Percentiles rank a stretch among this genome's conserved stretches.
These are phyloP conservation scores for Trachythela sp. DNA, from an alignment of 64 coral and sea anemone genomes.

Conservation along the genomic window DNA sequence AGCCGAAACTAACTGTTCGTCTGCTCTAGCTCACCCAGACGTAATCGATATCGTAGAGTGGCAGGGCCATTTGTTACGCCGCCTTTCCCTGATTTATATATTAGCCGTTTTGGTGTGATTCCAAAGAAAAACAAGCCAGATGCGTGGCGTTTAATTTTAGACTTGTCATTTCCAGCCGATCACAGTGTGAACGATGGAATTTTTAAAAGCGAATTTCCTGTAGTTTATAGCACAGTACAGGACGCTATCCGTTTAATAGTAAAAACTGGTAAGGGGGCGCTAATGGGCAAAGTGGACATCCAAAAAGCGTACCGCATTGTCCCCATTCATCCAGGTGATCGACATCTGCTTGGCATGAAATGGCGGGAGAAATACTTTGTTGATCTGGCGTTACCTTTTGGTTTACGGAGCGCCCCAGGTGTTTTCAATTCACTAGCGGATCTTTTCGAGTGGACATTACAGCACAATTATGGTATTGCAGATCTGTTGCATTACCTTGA, in stretches of 20 bases:
- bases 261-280: neutral
- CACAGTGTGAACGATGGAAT: conserved; percentile 60
- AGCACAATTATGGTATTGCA: neutral
- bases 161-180: conserved; percentile 29
- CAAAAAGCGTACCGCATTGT: conserved; percentile 25
- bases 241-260: conserved; percentile 19
- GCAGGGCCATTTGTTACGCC: conserved; percentile 24
- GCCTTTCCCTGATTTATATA: neutral
- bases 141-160: conserved; percentile 54
- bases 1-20: neutral
- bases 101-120: conserved; percentile 36
- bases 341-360: conserved; percentile 19
- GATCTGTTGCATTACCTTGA: neutral
- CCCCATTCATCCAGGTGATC: conserved; percentile 46
- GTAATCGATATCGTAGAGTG: neutral
- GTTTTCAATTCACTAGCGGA: conserved; percentile 29
- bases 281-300: conserved; percentile 48
- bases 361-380: conserved; percentile 9
- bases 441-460: conserved; percentile 23
- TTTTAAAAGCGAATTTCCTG: neutral
- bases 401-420: conserved; percentile 28
- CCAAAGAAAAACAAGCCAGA: conserved; percentile 21
- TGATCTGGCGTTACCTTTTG: conserved; percentile 26
- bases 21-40: neutral
- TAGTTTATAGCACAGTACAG: conserved; percentile 23